Evolutionary conservation across 37 sponge, comb jelly and placozoan species (phyloP), one percentile per base, ranked within the genome.

Genomic region (Chondrilla cf. caribensis): DNA sequence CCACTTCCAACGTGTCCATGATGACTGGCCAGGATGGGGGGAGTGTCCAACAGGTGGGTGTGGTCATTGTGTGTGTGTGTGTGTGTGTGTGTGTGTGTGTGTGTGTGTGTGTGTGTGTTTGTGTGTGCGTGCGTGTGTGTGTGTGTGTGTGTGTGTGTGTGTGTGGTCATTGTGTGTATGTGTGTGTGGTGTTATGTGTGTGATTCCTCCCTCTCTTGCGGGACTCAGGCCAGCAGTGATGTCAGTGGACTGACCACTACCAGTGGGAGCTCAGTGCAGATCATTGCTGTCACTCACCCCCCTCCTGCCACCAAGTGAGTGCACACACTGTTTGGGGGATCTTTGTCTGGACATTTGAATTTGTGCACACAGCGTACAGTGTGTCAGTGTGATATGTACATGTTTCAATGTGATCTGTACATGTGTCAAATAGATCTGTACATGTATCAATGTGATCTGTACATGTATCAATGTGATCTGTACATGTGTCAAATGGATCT

Each of bases 31-130:
- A 26, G 31, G 31, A 1, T 18, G 68, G 15, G 26, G 68, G 68
- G 35, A 29, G 11, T 29, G 29, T 62, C 18, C 68, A 26, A 18
- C 35, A 33, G 68, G 64, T 60, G 51, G 51, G 51, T 47, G 51
- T 60, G 64, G 64, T 22, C 64, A 19, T 15, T 60, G 22, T 60
- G 64, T 26, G 64, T 15, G 33, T 67, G 68, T 67, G 68, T 67
- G 68, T 28, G 32, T 67, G 68, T 67, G 32, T 67, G 68, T 67
- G 35, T 28, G 35, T 29, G 68, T 67, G 68, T 67, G 68, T 67
- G 68, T 67, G 68, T 67, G 32, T 67, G 68, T 67, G 68, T 67
- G 68, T 67, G 68, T 28, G 68, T 67, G 35, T 67, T 28, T 67
- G 68, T 67, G 68, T 67, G 68, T 67, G 32, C 4, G 32, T 67